phyloP scores from a whole-genome alignment of 2,113 vertebrate species.

The Daphoenositta chrysoptera region DNA sequence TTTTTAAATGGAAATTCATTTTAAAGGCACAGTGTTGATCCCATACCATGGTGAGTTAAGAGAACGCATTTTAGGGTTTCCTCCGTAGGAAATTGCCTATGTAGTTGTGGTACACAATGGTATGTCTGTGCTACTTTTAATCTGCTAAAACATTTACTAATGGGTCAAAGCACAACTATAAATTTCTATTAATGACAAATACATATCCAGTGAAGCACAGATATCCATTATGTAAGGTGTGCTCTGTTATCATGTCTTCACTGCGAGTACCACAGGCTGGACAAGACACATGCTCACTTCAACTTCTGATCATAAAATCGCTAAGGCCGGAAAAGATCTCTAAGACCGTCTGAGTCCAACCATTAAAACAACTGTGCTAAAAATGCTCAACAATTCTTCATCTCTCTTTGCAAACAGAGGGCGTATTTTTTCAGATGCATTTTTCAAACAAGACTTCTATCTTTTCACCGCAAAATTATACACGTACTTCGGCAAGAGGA shows the following conservation, averaged over 20 bases:
- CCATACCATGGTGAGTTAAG: not conserved
- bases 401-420: not conserved
- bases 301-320: not conserved
- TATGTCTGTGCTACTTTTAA: not conserved
- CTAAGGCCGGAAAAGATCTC: not conserved
- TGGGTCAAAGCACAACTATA: not conserved
- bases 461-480: not conserved
- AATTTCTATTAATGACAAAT: not conserved
- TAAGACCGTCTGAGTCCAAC: not conserved
- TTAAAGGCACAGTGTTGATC: not conserved
- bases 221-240: rapidly evolving
- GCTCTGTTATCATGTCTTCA: not conserved
- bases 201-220: not conserved
- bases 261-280: not conserved
- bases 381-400: not conserved
- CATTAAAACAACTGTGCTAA: not conserved
- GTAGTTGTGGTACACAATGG: not conserved
- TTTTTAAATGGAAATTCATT: not conserved
- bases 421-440: not conserved
- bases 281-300: not conserved
- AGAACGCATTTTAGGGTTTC: not conserved
- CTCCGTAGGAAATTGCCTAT: not conserved
- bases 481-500: not conserved
- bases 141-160: not conserved
- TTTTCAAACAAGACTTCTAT: not conserved